Conservation (phyloP, 2,113 vertebrate genomes). For the Pygoscelis adeliae region DNA sequence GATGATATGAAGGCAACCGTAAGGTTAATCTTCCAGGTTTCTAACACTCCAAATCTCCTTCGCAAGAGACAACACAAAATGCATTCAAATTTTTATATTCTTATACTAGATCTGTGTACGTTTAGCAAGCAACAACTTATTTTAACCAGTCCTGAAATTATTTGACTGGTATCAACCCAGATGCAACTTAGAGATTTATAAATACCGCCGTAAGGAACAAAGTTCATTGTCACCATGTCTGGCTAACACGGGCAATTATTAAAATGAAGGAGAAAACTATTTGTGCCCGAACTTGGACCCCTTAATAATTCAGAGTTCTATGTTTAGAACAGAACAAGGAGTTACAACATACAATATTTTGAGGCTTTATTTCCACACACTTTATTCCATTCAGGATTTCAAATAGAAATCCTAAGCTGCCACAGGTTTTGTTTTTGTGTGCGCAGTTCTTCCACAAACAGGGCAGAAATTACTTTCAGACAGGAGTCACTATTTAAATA, state of each 20-base stretch:
- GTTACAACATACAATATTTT: constrained; percentile 48
- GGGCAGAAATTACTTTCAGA: constrained; percentile 53
- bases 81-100: neutral
- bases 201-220: neutral
- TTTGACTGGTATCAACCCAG: neutral
- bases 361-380: constrained; percentile 35
- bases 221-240: neutral
- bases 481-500: constrained; percentile 41
- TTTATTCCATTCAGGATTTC: constrained; percentile 63
- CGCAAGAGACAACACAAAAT: neutral
- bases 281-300: neutral
- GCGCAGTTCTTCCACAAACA: constrained; percentile 40
- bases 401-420: constrained; percentile 33
- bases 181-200: neutral
- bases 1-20: neutral
- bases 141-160: neutral
- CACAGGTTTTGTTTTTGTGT: constrained; percentile 39
- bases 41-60: neutral
- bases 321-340: constrained; percentile 50
- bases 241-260: neutral
- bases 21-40: neutral
- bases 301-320: constrained; percentile 18
- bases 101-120: neutral
- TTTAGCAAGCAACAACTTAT: neutral
- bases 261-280: neutral